Percentiles rank a stretch among this genome's conserved stretches.
Evolutionary conservation across 1,140 invertebrate species (phyloP).

Genomic region (Orius laevigatus): DNA sequence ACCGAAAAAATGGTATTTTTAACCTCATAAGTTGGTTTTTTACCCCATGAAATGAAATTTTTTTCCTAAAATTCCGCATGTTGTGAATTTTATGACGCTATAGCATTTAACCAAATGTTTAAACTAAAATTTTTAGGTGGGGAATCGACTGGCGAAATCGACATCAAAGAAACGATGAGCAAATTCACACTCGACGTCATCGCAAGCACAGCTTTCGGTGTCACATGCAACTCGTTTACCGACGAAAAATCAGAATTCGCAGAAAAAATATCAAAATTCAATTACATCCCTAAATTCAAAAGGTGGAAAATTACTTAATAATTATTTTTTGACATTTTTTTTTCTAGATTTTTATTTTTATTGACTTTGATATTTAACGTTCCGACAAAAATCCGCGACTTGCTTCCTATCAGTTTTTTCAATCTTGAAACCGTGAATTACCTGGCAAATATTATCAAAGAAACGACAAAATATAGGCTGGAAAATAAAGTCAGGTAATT

Average conservation of each 20-base stretch:
- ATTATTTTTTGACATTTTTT: background rate
- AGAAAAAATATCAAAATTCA: conserved; percentile 17
- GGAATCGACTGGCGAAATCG: conserved; percentile 18
- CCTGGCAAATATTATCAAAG: conserved; percentile 16
- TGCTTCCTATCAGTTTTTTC: conserved; percentile 18
- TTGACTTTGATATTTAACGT: conserved; percentile 15
- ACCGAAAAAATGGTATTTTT: too few species aligned
- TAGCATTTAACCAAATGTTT: too few species aligned
- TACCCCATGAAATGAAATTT: too few species aligned
- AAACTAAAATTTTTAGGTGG: background rate
- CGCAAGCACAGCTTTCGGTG: conserved; percentile 27
- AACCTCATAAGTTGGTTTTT: too few species aligned
- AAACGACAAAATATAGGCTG: conserved; percentile 14
- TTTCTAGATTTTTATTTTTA: conserved; percentile 15
- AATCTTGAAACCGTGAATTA: conserved; percentile 19
- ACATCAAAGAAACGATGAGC: conserved; percentile 28
- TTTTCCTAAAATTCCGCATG: too few species aligned
- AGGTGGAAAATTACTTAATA: background rate
- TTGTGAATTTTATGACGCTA: too few species aligned
- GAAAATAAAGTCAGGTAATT: conserved; percentile 11
- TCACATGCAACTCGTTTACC: conserved; percentile 24
- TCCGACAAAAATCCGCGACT: conserved; percentile 13
- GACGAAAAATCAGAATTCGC: conserved; percentile 24
- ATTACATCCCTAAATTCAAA: conserved; percentile 13
- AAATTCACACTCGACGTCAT: conserved; percentile 31